Evolutionary conservation across 2,797 vertebrate species (phyloP), one percentile per base, ranked within the genome.

Genomic region (Natrix natrix): DNA sequence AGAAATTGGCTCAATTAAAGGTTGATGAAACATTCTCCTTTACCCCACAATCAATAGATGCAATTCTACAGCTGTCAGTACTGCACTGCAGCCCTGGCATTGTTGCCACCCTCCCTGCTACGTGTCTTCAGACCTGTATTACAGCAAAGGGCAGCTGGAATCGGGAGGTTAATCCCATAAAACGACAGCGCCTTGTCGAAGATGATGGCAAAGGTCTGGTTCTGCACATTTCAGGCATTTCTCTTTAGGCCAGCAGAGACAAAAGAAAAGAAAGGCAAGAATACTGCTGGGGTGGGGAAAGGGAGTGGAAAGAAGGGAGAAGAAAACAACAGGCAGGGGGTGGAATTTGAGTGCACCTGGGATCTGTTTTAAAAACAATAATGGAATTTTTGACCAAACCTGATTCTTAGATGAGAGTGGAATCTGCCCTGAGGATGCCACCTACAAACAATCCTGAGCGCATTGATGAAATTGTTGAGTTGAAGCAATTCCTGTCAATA

Each of bases 381-480:
- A 92, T 54, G 66, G 94, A 96, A 88, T n/a, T 48, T 83, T 83
- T 83, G 43, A 83, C 78, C 78, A 88, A 95, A 93, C 95, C 92
- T 89, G 89, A 93, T 89, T 90, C 95, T 90, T 14, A 93, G 90
- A 92, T 95, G 93, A 96, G 95, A 96, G 93, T 89, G 95, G 96
- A 97, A 97, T 97, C 95, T 98, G 98, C 97, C 97, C 97, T 96
- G 78, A 55, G 89, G 96, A 96, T 93, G 94, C 96, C 94, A 96
- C 96, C 96, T 94, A 96, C 96, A 96, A 97, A 96, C 94, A 97
- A 95, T 94, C 95, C 94, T 43, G 43, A 96, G 95, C 91, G 91
- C 95, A 97, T 95, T 95, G 96, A 95, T 94, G 91, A 95, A 97
- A 95, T 93, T 90, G 91, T 95, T 96, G 94, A 94, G 95, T 94